A percentile compares a stretch with the other conserved stretches of the same genome.
Conservation (phyloP, 2,888 invertebrate genomes). For the Cerastoderma edule region DNA sequence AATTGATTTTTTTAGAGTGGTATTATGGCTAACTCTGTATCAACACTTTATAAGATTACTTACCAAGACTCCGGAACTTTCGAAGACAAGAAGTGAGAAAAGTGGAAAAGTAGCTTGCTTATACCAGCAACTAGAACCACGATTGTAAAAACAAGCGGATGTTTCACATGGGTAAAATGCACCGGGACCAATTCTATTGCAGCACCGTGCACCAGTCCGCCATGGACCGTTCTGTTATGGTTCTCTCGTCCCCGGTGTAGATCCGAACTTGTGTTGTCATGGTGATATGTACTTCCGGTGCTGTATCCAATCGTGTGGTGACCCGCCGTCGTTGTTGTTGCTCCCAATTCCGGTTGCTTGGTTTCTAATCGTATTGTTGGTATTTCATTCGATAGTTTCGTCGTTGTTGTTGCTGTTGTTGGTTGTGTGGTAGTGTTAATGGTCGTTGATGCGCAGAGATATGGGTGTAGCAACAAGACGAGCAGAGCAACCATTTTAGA, state of each 20-base stretch:
- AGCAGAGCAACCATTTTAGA: conserved; percentile 12
- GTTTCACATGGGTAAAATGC: conserved; percentile 45
- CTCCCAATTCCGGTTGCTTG: neutral
- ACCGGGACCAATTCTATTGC: conserved; percentile 37
- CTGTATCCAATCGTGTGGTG: too few relatives aligned
- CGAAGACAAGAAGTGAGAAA: conserved; percentile 73
- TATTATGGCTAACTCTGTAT: too few relatives aligned
- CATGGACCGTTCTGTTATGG: too few relatives aligned
- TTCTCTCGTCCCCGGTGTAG: neutral
- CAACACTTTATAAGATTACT: too few relatives aligned
- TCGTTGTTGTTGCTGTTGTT: conserved; percentile 1
- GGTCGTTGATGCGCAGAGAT: neutral
- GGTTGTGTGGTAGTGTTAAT: too few relatives aligned
- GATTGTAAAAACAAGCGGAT: conserved; percentile 48
- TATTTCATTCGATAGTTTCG: conserved; percentile 14
- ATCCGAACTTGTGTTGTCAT: conserved; percentile 9
- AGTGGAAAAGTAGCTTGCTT: conserved; percentile 53
- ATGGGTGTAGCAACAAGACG: neutral
- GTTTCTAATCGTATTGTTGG: neutral
- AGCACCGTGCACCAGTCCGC: neutral
- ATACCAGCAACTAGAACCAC: conserved; percentile 49
- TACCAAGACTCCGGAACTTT: conserved; percentile 82
- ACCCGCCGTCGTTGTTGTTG: neutral
- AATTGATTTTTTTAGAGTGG: too few relatives aligned
- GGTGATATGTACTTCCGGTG: neutral